These are phyloP conservation scores for Netelia melanura DNA, from an alignment of 2,888 invertebrate species.

Conservation along the genomic window DNA sequence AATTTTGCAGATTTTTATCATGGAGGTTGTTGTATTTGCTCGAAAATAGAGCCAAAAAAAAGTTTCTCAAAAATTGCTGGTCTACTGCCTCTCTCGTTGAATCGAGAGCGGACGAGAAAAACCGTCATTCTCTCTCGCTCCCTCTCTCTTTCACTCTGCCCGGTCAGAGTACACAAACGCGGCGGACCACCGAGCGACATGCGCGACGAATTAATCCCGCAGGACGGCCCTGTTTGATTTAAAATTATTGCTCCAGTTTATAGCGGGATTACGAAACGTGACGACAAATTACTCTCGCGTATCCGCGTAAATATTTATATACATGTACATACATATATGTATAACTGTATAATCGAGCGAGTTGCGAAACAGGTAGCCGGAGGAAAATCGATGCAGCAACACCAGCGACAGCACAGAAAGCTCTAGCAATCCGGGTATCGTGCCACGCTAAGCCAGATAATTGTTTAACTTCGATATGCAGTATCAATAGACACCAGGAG, in stretches of 20 bases:
- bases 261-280: slow-evolving; percentile 76
- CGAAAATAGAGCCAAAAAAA: not conserved
- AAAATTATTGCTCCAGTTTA: slow-evolving; percentile 80
- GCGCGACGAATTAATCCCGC: slow-evolving; percentile 78
- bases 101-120: slow-evolving; percentile 25
- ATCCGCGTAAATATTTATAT: slow-evolving; percentile 36
- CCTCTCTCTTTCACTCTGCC: slow-evolving; percentile 29
- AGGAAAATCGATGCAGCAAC: slow-evolving; percentile 43
- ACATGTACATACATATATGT: not conserved
- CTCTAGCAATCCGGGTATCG: slow-evolving; percentile 36
- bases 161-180: slow-evolving; percentile 66
- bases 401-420: slow-evolving; percentile 54
- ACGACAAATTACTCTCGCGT: slow-evolving; percentile 76
- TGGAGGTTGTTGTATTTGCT: not conserved
- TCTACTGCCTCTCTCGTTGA: not conserved
- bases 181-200: slow-evolving; percentile 69
- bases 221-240: slow-evolving; percentile 77
- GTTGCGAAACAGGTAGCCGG: slow-evolving; percentile 22
- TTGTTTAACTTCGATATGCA: slow-evolving; percentile 76
- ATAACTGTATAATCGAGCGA: slow-evolving; percentile 35
- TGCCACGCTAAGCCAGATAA: slow-evolving; percentile 72
- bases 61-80: not conserved
- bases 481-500: not conserved
- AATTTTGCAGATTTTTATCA: not conserved
- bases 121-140: slow-evolving; percentile 7